Percentiles rank a stretch among this genome's conserved stretches.
Evolutionary conservation across 2,888 invertebrate species (phyloP).

Genomic region (Hirudinaria manillensis): DNA sequence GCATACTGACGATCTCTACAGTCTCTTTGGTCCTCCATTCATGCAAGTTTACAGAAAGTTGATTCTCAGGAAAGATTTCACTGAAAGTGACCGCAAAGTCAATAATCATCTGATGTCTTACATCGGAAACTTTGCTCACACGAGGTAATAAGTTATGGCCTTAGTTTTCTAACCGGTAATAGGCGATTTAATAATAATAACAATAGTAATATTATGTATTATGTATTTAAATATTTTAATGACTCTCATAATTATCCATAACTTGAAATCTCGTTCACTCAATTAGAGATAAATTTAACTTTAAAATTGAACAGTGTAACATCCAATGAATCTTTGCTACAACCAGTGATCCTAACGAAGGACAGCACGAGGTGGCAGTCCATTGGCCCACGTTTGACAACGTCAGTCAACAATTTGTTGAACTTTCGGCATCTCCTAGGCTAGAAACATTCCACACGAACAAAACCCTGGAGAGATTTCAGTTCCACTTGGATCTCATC

Average conservation of each 20-base stretch:
- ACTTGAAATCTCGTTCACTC: not conserved
- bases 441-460: conserved; percentile 12
- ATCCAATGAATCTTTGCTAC: not conserved
- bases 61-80: conserved; percentile 26
- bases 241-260: not conserved
- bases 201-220: not conserved
- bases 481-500: conserved; percentile 10
- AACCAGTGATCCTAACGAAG: conserved; percentile 17
- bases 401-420: not conserved
- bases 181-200: not conserved
- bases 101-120: conserved; percentile 32
- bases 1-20: conserved; percentile 38
- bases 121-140: conserved; percentile 37
- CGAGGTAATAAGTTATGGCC: conserved; percentile 31
- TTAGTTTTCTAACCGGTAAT: not conserved
- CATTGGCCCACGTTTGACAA: conserved; percentile 6
- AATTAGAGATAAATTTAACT: not conserved
- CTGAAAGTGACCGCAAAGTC: conserved; percentile 30
- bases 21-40: conserved; percentile 36
- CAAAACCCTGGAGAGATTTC: not conserved
- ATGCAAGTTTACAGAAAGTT: conserved; percentile 26
- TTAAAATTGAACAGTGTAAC: not conserved
- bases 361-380: not conserved
- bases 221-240: not conserved
- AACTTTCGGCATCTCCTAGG: not conserved